A percentile compares a stretch with the other conserved stretches of the same genome.
These are phyloP conservation scores for Acanthurus tractus DNA, from an alignment of 2,797 vertebrate species.

Conservation along the genomic window DNA sequence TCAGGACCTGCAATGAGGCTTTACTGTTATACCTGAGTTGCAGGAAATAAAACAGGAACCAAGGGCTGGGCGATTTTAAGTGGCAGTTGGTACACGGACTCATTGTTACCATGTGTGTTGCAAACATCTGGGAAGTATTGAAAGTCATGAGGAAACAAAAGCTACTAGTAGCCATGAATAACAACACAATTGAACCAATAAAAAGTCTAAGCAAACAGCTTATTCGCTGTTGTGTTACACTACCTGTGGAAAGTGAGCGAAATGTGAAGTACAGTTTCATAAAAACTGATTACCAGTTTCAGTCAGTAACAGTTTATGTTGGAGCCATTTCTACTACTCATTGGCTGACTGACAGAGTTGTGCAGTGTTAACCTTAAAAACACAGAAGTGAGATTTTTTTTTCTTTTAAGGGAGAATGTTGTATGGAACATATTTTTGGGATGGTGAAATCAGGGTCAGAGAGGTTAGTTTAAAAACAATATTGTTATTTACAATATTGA, in stretches of 20 bases:
- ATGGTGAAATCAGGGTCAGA: neutral
- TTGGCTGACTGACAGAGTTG: neutral
- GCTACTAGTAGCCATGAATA: neutral
- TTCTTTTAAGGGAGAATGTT: neutral
- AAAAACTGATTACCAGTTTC: neutral
- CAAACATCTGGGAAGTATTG: neutral
- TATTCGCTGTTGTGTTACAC: neutral
- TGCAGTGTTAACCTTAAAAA: neutral
- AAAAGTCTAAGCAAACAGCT: neutral
- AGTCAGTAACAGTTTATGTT: neutral
- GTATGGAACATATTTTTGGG: neutral
- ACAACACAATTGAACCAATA: neutral
- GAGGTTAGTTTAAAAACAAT: neutral
- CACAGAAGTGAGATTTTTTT: neutral
- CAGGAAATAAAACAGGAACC: constrained; percentile 51
- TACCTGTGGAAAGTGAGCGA: neutral
- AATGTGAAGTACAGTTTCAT: neutral
- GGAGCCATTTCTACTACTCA: neutral
- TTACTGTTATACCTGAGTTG: constrained; percentile 11
- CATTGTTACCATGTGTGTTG: neutral
- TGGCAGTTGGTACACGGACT: constrained; percentile 1
- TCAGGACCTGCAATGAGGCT: neutral
- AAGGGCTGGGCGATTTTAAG: constrained; percentile 2
- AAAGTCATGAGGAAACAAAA: neutral
- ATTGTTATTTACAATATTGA: neutral